Base-by-base conservation (phyloP, 2,888 invertebrate species). In the Thymelicus acteon region DNA sequence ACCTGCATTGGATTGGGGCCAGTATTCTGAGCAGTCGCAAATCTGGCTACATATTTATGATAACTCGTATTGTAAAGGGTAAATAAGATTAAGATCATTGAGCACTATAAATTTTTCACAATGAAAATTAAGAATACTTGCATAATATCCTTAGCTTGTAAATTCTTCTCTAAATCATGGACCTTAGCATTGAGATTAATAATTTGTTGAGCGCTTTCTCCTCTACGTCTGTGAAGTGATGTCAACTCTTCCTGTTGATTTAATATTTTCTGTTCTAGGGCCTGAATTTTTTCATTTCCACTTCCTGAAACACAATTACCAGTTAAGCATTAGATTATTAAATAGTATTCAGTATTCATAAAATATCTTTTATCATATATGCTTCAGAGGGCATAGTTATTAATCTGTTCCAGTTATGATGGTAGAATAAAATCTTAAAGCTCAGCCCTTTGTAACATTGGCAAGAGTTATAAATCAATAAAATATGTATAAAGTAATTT, bases 131-230 rank as follows among this genome's bases (percentile, higher is more conserved):
- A 39, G 24, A 54, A 60, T 65, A 84, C 91, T 90, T 80, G 91
- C 98, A 95, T 95, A 67, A 95, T 85, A 88, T 98, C 97, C 89
- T 97, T 97, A 60, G 94, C 90, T 66, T 95, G 94, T 72, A 98
- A 86, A 75, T 96, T 94, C 83, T 97, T 97, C 78, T 97, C 97
- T 81, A 97, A 96, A 77, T 98, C 98, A 86, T 98, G 97, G 57
- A 98, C 94, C 89, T 95, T 96, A 75, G 96, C 95, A 91, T 97
- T 98, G 49, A 99, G 94, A 87, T 97, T 98, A 74, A 99, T 97
- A 75, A 99, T 97, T 92, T 98, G 97, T 86, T 99, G 98, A 3
- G 98, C 95, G 92, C 98, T 98, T 94, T 99, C 98, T 60, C 98
- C 98, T 87, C 97, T 96, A 71, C 97, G 95, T 79, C 97, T 95